Evolutionary conservation across 2,888 invertebrate genomes (phyloP).

Genomic region (Drosophila paramelanica): DNA sequence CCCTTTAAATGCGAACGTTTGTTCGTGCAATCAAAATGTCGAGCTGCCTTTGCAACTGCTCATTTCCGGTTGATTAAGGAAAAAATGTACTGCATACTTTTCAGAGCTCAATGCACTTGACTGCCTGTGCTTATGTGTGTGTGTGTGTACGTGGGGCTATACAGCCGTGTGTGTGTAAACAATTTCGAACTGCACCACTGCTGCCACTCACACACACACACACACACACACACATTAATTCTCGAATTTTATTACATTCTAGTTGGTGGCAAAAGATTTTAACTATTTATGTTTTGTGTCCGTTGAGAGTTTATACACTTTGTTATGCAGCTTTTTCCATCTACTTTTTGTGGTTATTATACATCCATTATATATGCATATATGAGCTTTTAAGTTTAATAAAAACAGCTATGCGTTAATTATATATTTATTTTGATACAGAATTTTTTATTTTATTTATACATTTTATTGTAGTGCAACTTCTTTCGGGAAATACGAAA

Average conservation of each 20-base stretch:
- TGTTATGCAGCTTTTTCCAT: background rate
- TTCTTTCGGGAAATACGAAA: no score
- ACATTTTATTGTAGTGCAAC: no score
- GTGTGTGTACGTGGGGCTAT: background rate
- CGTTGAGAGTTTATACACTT: background rate
- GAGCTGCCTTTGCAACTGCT: slow-evolving; percentile 31
- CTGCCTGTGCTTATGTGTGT: background rate
- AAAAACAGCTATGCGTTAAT: no score
- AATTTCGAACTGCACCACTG: slow-evolving; percentile 62
- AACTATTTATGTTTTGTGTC: background rate
- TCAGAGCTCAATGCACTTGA: slow-evolving; percentile 8
- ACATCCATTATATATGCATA: background rate
- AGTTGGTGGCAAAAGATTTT: slow-evolving; percentile 33
- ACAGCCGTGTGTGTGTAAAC: slow-evolving; percentile 31
- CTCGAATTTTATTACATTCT: slow-evolving; percentile 27
- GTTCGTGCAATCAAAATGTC: slow-evolving; percentile 26
- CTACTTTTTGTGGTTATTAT: background rate
- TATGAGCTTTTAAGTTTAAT: background rate
- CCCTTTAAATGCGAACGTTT: slow-evolving; percentile 4
- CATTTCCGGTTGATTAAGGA: slow-evolving; percentile 53
- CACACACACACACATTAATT: slow-evolving; percentile 1
- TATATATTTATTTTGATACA: no score
- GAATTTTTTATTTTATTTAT: no score
- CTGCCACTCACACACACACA: slow-evolving; percentile 32
- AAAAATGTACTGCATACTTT: slow-evolving; percentile 58